phyloP scores from a whole-genome alignment of 92 coral and sea anemone species.

The Montipora capitata region DNA sequence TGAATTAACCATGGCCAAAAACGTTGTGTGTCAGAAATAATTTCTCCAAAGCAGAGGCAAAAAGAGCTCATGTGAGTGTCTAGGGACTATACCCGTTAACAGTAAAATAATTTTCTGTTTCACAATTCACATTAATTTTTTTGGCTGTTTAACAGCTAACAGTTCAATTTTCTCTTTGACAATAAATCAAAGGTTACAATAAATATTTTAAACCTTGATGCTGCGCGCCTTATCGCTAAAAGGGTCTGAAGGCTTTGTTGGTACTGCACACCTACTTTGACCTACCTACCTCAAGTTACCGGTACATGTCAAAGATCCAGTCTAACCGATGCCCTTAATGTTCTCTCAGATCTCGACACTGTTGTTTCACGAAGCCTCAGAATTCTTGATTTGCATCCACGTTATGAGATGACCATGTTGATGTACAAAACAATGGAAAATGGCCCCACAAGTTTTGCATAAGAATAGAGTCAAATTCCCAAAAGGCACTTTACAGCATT shows the following conservation, averaged over 20 bases:
- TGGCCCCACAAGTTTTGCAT: too few relatives aligned
- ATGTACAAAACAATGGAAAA: too few relatives aligned
- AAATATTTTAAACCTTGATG: background rate
- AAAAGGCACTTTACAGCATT: too few relatives aligned
- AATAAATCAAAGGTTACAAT: background rate
- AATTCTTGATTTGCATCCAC: too few relatives aligned
- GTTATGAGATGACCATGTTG: too few relatives aligned
- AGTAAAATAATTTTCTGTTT: background rate
- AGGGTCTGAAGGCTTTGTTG: background rate
- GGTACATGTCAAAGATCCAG: constrained; percentile 14
- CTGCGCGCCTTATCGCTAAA: background rate
- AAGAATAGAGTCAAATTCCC: too few relatives aligned
- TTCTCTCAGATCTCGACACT: constrained; percentile 29
- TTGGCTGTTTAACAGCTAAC: constrained; percentile 25
- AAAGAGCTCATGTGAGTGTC: too few relatives aligned
- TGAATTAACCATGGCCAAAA: too few relatives aligned
- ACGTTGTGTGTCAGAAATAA: too few relatives aligned
- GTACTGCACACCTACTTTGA: background rate
- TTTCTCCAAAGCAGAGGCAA: too few relatives aligned
- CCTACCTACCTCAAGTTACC: background rate
- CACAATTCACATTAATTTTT: constrained; percentile 15
- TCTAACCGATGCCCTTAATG: constrained; percentile 16
- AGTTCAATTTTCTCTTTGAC: background rate
- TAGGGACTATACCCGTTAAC: background rate
- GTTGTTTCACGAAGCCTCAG: background rate